Percentiles rank a stretch among this genome's conserved stretches.
Evolutionary conservation across 2,888 invertebrate genomes (phyloP).

Genomic region (Podabrus alpinus): DNA sequence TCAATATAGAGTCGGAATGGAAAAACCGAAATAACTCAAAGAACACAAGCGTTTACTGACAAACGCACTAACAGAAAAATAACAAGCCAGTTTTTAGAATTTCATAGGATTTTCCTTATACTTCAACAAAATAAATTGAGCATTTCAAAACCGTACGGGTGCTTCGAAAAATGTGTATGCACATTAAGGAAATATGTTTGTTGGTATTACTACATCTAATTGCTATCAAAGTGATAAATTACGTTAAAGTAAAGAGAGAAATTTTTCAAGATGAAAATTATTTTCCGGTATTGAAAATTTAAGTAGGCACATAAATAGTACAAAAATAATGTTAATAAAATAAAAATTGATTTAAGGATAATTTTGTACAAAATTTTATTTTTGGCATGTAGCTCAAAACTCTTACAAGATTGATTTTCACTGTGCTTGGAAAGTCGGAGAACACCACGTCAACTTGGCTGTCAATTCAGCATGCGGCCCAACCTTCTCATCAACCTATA

Average conservation of each 20-base stretch:
- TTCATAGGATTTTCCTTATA: neutral
- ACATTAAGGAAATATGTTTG: neutral
- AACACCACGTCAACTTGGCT: constrained; percentile 25
- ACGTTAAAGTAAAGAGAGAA: no score
- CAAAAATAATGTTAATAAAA: no score
- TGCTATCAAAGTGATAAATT: neutral
- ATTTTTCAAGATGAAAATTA: no score
- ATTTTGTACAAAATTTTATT: neutral
- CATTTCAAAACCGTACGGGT: neutral
- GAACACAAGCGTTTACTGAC: neutral
- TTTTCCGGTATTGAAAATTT: no score
- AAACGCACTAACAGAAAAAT: neutral
- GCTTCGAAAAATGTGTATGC: neutral
- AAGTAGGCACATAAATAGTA: no score
- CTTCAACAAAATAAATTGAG: neutral
- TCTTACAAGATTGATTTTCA: constrained; percentile 20
- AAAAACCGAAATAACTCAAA: neutral
- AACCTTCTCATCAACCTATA: constrained; percentile 18
- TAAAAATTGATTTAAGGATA: neutral
- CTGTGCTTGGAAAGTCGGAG: constrained; percentile 16
- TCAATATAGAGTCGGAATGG: neutral
- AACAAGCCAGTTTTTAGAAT: neutral
- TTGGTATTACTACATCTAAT: neutral
- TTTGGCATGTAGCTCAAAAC: neutral
- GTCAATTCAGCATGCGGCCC: constrained; percentile 26